Evolutionary conservation across 1,140 invertebrate genomes (phyloP).

Genomic region (Notospermus geniculatus): DNA sequence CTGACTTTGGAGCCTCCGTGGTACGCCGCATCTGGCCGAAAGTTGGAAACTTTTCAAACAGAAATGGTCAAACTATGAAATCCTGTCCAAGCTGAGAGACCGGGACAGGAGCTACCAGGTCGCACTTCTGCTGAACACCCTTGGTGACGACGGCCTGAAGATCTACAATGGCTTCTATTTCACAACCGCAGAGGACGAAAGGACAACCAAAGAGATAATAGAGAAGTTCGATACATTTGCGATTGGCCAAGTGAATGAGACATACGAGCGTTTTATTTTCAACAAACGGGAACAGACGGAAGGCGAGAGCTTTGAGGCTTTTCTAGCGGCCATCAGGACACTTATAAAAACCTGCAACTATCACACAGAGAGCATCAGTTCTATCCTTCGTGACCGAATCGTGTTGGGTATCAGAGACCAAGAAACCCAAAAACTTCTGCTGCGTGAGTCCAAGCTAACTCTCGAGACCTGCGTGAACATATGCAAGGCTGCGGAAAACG

Average conservation of each 20-base stretch:
- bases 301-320: not conserved
- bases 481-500: constrained; percentile 2
- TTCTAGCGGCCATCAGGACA: not conserved
- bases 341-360: constrained; percentile 7
- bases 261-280: constrained; percentile 1
- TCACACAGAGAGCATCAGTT: not conserved
- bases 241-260: constrained; percentile 4
- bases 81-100: not conserved
- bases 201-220: not conserved
- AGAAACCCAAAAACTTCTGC: not conserved
- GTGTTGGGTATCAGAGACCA: not conserved
- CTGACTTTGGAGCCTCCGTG: not conserved
- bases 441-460: not conserved
- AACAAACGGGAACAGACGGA: not conserved
- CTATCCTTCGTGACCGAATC: constrained; percentile 4
- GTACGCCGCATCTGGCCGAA: not conserved
- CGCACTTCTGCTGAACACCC: not conserved
- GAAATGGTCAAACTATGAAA: not conserved
- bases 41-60: not conserved
- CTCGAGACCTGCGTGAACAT: not conserved
- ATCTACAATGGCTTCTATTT: constrained; percentile 1
- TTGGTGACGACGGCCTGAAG: not conserved
- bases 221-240: constrained; percentile 3
- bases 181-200: not conserved
- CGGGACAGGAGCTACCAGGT: not conserved